These are phyloP conservation scores for Drosophila hydei DNA, from an alignment of 1,140 invertebrate species.

Conservation along the genomic window DNA sequence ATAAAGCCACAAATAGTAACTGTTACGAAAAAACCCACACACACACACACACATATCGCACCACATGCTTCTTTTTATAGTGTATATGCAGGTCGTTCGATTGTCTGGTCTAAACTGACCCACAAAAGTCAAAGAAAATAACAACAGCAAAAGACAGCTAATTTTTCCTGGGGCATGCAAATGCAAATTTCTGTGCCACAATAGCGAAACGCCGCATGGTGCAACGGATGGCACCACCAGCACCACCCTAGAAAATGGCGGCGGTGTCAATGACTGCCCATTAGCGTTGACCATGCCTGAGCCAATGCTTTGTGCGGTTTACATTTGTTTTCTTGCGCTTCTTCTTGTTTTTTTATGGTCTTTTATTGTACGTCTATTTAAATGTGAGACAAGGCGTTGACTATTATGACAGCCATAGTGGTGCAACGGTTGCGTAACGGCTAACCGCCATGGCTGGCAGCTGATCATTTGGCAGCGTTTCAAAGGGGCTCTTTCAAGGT, in stretches of 20 bases:
- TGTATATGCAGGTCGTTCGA: constrained; percentile 22
- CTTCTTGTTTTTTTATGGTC: constrained; percentile 4
- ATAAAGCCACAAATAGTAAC: constrained; percentile 63
- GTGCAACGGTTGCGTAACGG: constrained; percentile 30
- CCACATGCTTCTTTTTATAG: constrained; percentile 3
- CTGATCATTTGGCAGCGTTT: neutral
- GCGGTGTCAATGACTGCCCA: constrained; percentile 49
- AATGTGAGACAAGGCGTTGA: constrained; percentile 41
- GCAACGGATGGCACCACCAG: constrained; percentile 27
- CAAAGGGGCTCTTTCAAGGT: constrained; percentile 41
- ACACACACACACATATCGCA: constrained; percentile 13
- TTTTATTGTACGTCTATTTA: constrained; percentile 29
- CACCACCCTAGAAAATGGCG: constrained; percentile 9
- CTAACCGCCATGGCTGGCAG: constrained; percentile 18
- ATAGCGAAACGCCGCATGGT: constrained; percentile 25
- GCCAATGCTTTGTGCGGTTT: constrained; percentile 32
- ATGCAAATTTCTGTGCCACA: constrained; percentile 34
- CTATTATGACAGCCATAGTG: constrained; percentile 39
- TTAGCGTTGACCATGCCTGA: constrained; percentile 39
- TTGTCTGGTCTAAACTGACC: constrained; percentile 46
- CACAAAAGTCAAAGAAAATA: constrained; percentile 52
- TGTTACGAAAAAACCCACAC: constrained; percentile 61
- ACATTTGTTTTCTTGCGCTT: constrained; percentile 6
- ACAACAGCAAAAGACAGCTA: constrained; percentile 1
- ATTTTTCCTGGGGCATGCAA: constrained; percentile 39